A percentile compares a stretch with the other conserved stretches of the same genome.
These are phyloP conservation scores for Globodera ellingtonae DNA, from an alignment of 1,140 invertebrate genomes.

Conservation along the genomic window DNA sequence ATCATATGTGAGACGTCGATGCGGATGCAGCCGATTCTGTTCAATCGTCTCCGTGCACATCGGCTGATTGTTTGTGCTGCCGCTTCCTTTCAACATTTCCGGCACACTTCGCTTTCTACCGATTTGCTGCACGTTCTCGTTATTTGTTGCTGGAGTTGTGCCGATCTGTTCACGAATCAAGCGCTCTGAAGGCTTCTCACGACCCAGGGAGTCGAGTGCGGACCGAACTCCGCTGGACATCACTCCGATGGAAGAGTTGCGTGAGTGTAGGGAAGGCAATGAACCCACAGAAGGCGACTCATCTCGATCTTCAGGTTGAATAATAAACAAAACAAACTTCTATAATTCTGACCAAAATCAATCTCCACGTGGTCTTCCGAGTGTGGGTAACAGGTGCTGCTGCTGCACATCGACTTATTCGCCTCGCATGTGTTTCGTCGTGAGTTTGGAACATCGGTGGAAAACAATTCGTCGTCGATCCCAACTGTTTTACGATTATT, in stretches of 20 bases:
- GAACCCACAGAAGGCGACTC: slow-evolving; percentile 29
- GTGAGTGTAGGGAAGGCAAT: slow-evolving; percentile 36
- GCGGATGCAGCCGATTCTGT: background rate
- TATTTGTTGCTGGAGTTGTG: background rate
- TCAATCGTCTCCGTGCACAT: background rate
- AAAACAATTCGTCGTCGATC: background rate
- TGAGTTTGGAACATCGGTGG: slow-evolving; percentile 1
- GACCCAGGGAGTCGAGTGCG: slow-evolving; percentile 27
- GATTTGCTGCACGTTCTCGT: background rate
- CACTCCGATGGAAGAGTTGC: slow-evolving; percentile 43
- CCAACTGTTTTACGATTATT: slow-evolving; percentile 4
- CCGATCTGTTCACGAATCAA: background rate
- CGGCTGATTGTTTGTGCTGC: background rate
- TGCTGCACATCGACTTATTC: slow-evolving; percentile 15
- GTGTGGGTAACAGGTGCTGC: slow-evolving; percentile 13
- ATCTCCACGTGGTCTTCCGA: slow-evolving; percentile 45
- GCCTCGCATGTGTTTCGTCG: slow-evolving; percentile 30
- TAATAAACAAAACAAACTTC: background rate
- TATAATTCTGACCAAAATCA: slow-evolving; percentile 39
- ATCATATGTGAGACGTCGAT: slow-evolving; percentile 14
- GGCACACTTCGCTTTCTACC: slow-evolving; percentile 28
- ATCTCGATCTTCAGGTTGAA: slow-evolving; percentile 32
- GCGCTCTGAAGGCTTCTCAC: background rate
- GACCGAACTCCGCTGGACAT: slow-evolving; percentile 32
- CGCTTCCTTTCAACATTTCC: slow-evolving; percentile 17